Evolutionary conservation across 1,140 invertebrate species (phyloP).

Genomic region (Drosophila ambigua): DNA sequence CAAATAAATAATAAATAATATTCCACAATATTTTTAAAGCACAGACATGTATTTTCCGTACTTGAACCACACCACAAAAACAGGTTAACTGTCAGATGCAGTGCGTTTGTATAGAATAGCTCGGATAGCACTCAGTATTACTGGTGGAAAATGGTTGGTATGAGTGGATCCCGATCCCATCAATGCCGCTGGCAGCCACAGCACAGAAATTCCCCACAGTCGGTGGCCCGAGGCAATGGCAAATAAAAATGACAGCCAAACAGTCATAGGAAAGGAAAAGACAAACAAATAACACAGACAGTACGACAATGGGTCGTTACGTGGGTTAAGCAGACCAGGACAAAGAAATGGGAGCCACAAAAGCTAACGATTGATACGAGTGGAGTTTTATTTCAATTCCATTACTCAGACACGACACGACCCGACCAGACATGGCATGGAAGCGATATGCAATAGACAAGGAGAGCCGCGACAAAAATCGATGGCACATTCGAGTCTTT

Average conservation of each 20-base stretch:
- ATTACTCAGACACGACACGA: conserved; percentile 18
- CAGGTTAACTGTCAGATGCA: conserved; percentile 42
- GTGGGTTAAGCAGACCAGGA: not conserved
- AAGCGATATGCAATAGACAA: conserved; percentile 8
- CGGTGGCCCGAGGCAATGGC: conserved; percentile 24
- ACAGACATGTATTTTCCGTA: conserved; percentile 20
- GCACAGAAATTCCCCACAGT: conserved; percentile 17
- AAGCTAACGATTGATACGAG: conserved; percentile 28
- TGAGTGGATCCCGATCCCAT: not conserved
- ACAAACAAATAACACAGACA: conserved; percentile 41
- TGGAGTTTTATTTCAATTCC: conserved; percentile 46
- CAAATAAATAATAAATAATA: conserved; percentile 15
- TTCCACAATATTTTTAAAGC: conserved; percentile 9
- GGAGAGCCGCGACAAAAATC: conserved; percentile 30
- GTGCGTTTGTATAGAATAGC: conserved; percentile 13
- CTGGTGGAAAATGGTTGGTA: not conserved
- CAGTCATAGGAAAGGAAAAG: conserved; percentile 28
- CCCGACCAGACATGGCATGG: not conserved
- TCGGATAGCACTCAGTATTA: not conserved
- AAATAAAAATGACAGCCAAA: conserved; percentile 34
- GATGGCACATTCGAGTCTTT: conserved; percentile 20
- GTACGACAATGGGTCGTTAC: conserved; percentile 18
- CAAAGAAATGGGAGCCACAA: conserved; percentile 19
- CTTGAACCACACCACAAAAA: conserved; percentile 27
- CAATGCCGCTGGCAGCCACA: conserved; percentile 33